Conservation (phyloP, 2,888 invertebrate species). For the Drosophila diplacantha region DNA sequence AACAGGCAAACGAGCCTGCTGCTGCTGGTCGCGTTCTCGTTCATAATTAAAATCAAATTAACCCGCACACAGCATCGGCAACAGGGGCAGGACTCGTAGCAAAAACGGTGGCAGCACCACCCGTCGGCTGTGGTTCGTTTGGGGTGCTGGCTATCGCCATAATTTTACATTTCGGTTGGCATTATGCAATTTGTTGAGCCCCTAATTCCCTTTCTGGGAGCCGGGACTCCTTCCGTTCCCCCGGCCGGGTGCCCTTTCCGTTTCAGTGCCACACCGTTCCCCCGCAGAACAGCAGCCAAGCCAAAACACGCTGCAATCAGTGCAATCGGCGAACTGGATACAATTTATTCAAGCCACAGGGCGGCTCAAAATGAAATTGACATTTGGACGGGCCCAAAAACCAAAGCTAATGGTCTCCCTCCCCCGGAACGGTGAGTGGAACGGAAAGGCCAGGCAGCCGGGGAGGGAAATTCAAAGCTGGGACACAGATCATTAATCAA, state of each 20-base stretch:
- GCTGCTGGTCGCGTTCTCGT: conserved; percentile 35
- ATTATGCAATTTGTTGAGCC: conserved; percentile 25
- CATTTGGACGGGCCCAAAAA: conserved; percentile 43
- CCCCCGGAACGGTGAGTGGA: conserved; percentile 1
- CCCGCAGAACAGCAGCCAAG: not conserved
- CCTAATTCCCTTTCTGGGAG: not conserved
- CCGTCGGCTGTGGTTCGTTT: conserved; percentile 11
- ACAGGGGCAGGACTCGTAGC: too few species aligned
- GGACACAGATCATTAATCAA: conserved; percentile 32
- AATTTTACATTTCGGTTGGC: conserved; percentile 30
- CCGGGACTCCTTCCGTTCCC: not conserved
- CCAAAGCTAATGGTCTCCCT: conserved; percentile 27
- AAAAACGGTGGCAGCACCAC: not conserved
- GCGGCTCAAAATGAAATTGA: conserved; percentile 49
- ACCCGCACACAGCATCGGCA: conserved; percentile 33
- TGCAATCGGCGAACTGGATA: conserved; percentile 33
- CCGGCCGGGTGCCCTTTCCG: not conserved
- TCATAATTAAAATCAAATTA: conserved; percentile 73
- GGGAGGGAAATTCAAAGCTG: conserved; percentile 2
- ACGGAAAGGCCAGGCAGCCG: not conserved
- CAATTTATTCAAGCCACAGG: conserved; percentile 33
- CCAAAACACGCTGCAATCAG: conserved; percentile 17
- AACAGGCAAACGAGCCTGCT: conserved; percentile 48
- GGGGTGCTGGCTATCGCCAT: conserved; percentile 8
- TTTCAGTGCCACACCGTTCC: conserved; percentile 5